Conservation (phyloP, 1,140 invertebrate species). For the Kradibia gibbosae region DNA sequence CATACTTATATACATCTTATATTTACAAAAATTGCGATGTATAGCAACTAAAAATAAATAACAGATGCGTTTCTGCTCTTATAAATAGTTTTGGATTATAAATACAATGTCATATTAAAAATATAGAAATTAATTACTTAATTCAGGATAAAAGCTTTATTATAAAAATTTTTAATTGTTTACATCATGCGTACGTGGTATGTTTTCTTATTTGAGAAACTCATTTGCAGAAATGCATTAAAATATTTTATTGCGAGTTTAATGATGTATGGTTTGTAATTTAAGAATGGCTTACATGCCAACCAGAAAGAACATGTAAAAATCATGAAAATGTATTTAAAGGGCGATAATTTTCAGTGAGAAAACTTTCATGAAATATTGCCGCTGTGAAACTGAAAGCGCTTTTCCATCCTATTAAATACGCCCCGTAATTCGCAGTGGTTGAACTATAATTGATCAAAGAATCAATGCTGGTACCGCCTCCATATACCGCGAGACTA, state of each 20-base stretch:
- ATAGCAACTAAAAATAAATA: too few species aligned
- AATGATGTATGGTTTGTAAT: too few species aligned
- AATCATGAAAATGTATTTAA: too few species aligned
- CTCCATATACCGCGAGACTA: background rate
- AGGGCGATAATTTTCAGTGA: background rate
- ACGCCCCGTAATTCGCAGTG: background rate
- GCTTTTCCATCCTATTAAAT: background rate
- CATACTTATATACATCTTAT: too few species aligned
- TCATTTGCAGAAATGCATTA: background rate
- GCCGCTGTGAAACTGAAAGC: background rate
- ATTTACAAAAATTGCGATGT: too few species aligned
- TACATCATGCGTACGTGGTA: background rate
- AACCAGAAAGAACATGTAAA: background rate
- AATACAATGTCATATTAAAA: too few species aligned
- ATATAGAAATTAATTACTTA: background rate
- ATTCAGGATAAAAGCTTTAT: background rate
- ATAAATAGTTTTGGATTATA: too few species aligned
- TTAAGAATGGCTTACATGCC: too few species aligned
- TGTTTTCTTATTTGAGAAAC: background rate
- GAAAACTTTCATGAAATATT: background rate
- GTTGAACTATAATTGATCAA: slow-evolving; percentile 16
- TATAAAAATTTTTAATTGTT: background rate
- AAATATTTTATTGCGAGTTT: background rate
- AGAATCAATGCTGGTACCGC: slow-evolving; percentile 12
- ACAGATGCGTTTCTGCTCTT: too few species aligned